Evolutionary conservation across 2,888 invertebrate species (phyloP).

Genomic region (Stegophylla sp.): DNA sequence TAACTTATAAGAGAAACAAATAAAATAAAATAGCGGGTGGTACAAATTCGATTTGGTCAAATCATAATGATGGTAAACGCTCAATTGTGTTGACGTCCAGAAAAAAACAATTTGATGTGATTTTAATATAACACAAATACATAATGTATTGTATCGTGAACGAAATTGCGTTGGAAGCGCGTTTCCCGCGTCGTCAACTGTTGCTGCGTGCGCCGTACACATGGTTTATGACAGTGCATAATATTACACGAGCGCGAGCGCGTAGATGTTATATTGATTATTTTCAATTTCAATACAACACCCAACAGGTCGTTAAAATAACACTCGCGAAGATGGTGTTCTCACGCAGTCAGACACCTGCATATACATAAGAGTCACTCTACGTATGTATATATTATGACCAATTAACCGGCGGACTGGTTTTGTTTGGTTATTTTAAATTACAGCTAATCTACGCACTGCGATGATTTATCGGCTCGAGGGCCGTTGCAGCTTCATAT

Average conservation of each 20-base stretch:
- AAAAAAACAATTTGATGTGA: constrained; percentile 3
- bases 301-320: constrained; percentile 58
- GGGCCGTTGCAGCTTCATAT: not conserved
- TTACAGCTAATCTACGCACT: constrained; percentile 32
- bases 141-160: not conserved
- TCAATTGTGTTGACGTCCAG: not conserved
- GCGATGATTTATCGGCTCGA: constrained; percentile 48
- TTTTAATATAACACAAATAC: not conserved
- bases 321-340: constrained; percentile 39
- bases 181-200: constrained; percentile 36
- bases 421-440: constrained; percentile 51
- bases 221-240: constrained; percentile 54
- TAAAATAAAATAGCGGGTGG: not conserved
- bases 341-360: constrained; percentile 58
- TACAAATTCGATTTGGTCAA: too few species aligned
- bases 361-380: not conserved
- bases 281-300: constrained; percentile 58
- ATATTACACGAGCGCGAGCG: constrained; percentile 16
- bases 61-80: too few species aligned
- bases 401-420: constrained; percentile 55
- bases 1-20: too few species aligned
- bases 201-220: not conserved
- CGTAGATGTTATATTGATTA: constrained; percentile 42
- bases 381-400: not conserved
- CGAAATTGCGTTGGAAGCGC: not conserved